Conservation (phyloP, 2,113 vertebrate species). For the Cyprinodon brontotheroides region DNA sequence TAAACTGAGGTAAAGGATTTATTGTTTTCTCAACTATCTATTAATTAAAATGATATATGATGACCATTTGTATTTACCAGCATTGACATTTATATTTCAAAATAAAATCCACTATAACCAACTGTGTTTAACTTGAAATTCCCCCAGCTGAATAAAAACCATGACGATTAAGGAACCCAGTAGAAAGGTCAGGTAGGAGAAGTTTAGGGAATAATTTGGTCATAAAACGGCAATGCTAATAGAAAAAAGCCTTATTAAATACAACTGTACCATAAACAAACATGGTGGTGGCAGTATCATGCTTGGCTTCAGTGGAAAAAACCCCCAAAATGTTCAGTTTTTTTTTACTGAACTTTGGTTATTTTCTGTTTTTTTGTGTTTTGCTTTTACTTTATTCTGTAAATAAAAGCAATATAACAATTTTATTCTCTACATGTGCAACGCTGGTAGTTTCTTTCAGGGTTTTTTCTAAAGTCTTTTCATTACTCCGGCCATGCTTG, state of each 20-base stretch:
- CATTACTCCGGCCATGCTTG: conserved; percentile 22
- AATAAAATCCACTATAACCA: neutral
- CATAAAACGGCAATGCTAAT: conserved; percentile 20
- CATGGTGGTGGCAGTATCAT: neutral
- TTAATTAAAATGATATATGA: neutral
- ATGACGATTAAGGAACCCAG: neutral
- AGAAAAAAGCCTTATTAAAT: too few relatives aligned
- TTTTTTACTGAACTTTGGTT: neutral
- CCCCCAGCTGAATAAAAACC: neutral
- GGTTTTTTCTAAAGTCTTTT: conserved; percentile 27
- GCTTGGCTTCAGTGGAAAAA: neutral
- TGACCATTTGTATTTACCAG: too few relatives aligned
- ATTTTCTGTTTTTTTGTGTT: neutral
- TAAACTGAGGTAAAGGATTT: neutral
- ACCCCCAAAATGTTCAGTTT: neutral
- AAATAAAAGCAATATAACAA: neutral
- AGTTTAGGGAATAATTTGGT: neutral
- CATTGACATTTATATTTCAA: too few relatives aligned
- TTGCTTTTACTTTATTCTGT: neutral
- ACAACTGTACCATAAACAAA: neutral
- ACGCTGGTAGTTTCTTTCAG: conserved; percentile 6
- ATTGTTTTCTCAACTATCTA: neutral
- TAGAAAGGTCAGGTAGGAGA: too few relatives aligned
- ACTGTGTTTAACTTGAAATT: neutral
- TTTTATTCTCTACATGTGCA: neutral